A percentile compares a stretch with the other conserved stretches of the same genome.
phyloP scores from a whole-genome alignment of 2,797 vertebrate genomes.

The Diglossa cyanea region DNA sequence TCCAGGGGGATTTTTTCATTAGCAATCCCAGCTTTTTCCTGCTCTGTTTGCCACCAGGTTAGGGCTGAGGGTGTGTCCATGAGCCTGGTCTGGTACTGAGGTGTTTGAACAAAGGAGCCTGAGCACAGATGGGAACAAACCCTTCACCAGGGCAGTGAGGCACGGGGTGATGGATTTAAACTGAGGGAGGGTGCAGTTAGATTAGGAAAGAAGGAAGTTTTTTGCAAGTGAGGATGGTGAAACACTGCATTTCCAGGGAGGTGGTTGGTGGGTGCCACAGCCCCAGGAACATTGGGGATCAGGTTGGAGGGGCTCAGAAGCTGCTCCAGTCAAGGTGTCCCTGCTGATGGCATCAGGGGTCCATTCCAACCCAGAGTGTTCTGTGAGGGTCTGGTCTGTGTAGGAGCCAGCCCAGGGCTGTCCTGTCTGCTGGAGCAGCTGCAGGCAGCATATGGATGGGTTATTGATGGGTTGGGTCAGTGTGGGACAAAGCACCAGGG shows the following conservation, averaged over 20 bases:
- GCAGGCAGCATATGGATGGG: neutral
- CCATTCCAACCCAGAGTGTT: accelerated
- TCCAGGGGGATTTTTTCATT: neutral
- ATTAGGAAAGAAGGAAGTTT: neutral
- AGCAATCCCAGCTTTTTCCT: neutral
- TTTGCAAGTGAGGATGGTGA: neutral
- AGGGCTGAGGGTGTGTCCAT: accelerated
- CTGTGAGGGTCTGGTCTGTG: neutral
- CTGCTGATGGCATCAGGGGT: neutral
- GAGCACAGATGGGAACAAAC: neutral
- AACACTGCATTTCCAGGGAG: neutral
- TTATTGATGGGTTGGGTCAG: neutral
- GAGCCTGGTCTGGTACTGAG: neutral
- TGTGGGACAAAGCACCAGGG: neutral
- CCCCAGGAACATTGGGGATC: neutral
- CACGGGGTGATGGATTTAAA: too few species aligned
- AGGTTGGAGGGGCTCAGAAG: neutral
- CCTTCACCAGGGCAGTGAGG: accelerated
- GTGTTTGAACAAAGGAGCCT: neutral
- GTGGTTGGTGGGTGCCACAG: neutral
- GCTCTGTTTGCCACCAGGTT: neutral
- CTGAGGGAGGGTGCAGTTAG: neutral
- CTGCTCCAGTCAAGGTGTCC: neutral
- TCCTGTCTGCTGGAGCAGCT: neutral
- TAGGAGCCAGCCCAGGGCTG: neutral